Conservation (phyloP, 2,113 vertebrate genomes). For the Ameiurus melas region DNA sequence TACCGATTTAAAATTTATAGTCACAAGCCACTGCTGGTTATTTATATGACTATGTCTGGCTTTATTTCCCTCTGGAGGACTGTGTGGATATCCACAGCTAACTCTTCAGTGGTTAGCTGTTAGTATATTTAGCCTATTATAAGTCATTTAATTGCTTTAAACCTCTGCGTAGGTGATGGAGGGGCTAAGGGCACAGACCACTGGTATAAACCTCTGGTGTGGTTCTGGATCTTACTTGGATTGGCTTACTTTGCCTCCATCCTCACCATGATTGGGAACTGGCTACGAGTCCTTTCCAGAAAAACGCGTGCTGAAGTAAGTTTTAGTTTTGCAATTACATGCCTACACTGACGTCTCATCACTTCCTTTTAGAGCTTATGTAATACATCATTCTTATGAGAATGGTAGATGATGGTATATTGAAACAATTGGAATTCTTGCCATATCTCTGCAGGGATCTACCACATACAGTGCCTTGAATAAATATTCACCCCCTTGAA, state of each 20-base stretch:
- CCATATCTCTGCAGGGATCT: no score
- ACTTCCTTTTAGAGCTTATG: neutral
- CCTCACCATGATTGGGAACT: slow-evolving; percentile 89
- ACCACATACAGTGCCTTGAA: neutral
- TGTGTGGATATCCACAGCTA: neutral
- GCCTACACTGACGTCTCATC: neutral
- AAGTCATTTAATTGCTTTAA: neutral
- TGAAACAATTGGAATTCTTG: no score
- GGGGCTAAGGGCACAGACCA: slow-evolving; percentile 64
- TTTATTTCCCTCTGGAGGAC: slow-evolving; percentile 5
- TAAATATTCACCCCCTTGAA: neutral
- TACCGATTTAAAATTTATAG: neutral
- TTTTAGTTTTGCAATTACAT: no score
- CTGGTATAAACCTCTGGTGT: slow-evolving; percentile 87
- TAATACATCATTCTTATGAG: no score
- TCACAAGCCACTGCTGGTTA: slow-evolving; percentile 45
- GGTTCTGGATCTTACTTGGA: slow-evolving; percentile 91
- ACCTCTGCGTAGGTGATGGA: slow-evolving; percentile 59
- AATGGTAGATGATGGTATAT: no score
- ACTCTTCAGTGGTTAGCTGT: neutral
- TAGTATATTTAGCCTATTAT: neutral
- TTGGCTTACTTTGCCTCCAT: slow-evolving; percentile 90
- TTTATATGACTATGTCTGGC: slow-evolving; percentile 42
- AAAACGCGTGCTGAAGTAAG: slow-evolving; percentile 81
- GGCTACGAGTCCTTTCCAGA: slow-evolving; percentile 84